Evolutionary conservation across 2,888 invertebrate species (phyloP).

Genomic region (Drosophila bunnanda): DNA sequence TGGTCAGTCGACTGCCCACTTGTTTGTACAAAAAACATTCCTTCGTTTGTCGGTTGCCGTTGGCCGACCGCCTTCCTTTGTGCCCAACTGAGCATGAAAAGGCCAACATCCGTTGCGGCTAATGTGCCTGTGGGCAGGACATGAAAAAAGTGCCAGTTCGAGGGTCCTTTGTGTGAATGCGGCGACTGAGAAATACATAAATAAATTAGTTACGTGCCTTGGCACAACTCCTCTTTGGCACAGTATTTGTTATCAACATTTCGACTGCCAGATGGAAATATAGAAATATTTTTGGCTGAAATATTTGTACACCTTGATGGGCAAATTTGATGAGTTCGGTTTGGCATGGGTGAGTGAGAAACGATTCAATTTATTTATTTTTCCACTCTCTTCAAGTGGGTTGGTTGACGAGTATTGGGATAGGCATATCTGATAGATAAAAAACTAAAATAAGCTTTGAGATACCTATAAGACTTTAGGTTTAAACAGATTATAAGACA

Average conservation of each 20-base stretch:
- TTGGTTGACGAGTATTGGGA: neutral
- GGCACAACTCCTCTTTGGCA: conserved; percentile 21
- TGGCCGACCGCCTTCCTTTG: conserved; percentile 30
- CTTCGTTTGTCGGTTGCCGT: conserved; percentile 8
- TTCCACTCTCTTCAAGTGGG: conserved; percentile 22
- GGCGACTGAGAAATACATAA: conserved; percentile 63
- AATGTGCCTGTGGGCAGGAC: conserved; percentile 71
- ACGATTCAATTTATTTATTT: conserved; percentile 61
- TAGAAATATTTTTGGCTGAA: conserved; percentile 22
- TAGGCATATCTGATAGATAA: neutral
- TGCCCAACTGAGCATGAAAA: conserved; percentile 67
- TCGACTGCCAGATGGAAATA: conserved; percentile 28
- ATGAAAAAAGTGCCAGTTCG: conserved; percentile 32
- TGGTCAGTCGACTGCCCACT: conserved; percentile 51
- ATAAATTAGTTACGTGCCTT: conserved; percentile 76
- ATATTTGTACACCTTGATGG: conserved; percentile 29
- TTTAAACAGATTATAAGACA: neutral
- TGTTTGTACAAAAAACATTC: conserved; percentile 53
- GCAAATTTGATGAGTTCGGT: conserved; percentile 15
- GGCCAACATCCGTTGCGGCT: conserved; percentile 77
- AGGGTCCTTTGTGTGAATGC: conserved; percentile 64
- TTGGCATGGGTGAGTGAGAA: conserved; percentile 10
- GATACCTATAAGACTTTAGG: neutral
- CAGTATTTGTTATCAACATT: conserved; percentile 27
- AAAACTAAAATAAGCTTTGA: neutral